Conservation (phyloP, 1,140 invertebrate genomes). For the Drosophila micromelanica region DNA sequence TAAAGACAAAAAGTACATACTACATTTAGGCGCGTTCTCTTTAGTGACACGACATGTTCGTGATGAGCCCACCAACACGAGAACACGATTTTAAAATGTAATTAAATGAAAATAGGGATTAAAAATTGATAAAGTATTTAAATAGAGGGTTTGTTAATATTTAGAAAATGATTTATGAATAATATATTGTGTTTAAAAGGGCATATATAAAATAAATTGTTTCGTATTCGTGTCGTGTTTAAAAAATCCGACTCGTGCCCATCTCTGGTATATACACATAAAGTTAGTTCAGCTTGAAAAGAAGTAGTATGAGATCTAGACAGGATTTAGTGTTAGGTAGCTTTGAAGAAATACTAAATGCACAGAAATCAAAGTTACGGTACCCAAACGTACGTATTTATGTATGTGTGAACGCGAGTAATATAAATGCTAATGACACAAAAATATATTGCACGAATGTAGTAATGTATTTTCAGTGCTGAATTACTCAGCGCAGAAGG, state of each 20-base stretch:
- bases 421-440: conserved; percentile 24
- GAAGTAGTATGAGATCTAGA: conserved; percentile 29
- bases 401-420: not conserved
- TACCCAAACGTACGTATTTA: conserved; percentile 1
- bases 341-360: conserved; percentile 1
- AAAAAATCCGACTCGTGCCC: too few species aligned
- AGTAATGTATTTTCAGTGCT: conserved; percentile 43
- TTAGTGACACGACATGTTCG: too few species aligned
- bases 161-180: too few species aligned
- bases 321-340: conserved; percentile 17
- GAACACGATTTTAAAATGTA: too few species aligned
- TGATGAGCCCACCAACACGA: too few species aligned
- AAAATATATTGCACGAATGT: conserved; percentile 9
- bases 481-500: conserved; percentile 10
- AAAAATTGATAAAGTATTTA: too few species aligned
- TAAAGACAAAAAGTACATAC: conserved; percentile 23
- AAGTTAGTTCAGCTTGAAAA: conserved; percentile 28
- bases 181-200: too few species aligned
- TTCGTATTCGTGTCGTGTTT: too few species aligned
- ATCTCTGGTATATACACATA: conserved; percentile 1
- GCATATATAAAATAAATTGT: too few species aligned
- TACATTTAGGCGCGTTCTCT: too few species aligned
- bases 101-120: too few species aligned
- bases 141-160: too few species aligned
- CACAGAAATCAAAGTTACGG: not conserved